Evolutionary conservation across 2,113 vertebrate species (phyloP), one percentile per base, ranked within the genome.

Genomic region (Turdus rufiventris): DNA sequence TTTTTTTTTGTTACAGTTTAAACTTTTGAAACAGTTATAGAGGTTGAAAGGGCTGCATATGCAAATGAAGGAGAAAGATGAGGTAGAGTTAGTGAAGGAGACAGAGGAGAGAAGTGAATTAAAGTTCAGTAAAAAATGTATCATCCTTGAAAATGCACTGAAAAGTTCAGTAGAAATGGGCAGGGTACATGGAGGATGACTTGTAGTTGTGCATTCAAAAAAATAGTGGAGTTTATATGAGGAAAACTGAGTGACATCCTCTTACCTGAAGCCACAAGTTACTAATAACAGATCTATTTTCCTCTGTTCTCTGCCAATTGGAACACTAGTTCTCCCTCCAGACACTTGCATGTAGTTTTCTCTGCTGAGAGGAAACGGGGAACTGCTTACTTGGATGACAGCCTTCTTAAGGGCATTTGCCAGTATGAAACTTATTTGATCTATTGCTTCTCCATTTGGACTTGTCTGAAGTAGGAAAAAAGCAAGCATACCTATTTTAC

Each of bases 191-290:
- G 21, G 9, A 74, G 43, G 26, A 33, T 82, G 48, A 71, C 14
- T 40, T 77, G 31, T 36, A 65, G 50, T 29, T 74, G 24, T 60
- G 34, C 43, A 38, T 42, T 91, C 18, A 61, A 57, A 79, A 71
- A 56, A 20, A 71, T 8, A 4, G 7, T 38, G 21, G n/a, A 14
- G 21, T n/a, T 86, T 34, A 2, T 61, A 38, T 0, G 1, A 78
- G 25, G 25, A 83, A 91, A 91, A 66, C 14, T 14, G 38, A 40
- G 40, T 42, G 42, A 29, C 12, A 21, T 48, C 23, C 14, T 84
- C 42, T 86, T n/a, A 82, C n/a, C n/a, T 78, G 66, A 81, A 89
- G 57, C 29, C 48, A 36, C 24, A 61, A 63, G 53, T 67, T 66
- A 48, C 31, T 72, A 50, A 40, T 47, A 82, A 67, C 23, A 60